Percentiles rank a stretch among this genome's conserved stretches.
Evolutionary conservation across 1,140 invertebrate genomes (phyloP).

Genomic region (Drosophila hydei): DNA sequence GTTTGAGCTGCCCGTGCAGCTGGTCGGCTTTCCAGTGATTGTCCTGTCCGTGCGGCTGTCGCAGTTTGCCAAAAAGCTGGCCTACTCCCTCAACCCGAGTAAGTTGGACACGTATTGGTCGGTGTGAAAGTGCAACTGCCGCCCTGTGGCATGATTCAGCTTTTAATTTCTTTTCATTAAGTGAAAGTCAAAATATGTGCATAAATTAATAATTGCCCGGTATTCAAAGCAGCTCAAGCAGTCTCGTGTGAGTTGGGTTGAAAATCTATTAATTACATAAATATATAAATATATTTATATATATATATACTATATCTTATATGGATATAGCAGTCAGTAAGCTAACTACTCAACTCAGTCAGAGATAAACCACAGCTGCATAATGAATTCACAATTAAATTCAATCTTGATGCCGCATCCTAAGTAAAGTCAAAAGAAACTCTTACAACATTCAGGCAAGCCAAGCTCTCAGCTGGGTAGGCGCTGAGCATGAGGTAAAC

Average conservation of each 20-base stretch:
- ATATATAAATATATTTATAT: not conserved
- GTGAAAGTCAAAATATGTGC: slow-evolving; percentile 67
- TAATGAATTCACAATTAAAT: too few species aligned
- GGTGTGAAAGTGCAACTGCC: slow-evolving; percentile 26
- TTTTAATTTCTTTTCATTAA: slow-evolving; percentile 43
- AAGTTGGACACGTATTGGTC: slow-evolving; percentile 84
- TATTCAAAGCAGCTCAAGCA: slow-evolving; percentile 18
- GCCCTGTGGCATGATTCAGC: slow-evolving; percentile 11
- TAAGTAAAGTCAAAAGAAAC: not conserved
- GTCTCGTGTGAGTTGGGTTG: not conserved
- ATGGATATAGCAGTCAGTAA: too few species aligned
- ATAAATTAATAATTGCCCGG: slow-evolving; percentile 67
- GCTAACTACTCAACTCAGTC: too few species aligned
- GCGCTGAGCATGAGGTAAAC: not conserved
- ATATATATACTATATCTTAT: too few species aligned
- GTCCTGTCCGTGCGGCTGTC: slow-evolving; percentile 91
- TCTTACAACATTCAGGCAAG: slow-evolving; percentile 15
- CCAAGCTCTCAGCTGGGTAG: not conserved
- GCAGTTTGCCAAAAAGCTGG: slow-evolving; percentile 92
- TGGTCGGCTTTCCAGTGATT: slow-evolving; percentile 93
- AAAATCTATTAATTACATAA: not conserved
- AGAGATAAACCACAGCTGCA: too few species aligned
- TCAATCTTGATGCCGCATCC: too few species aligned
- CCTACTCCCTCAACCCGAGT: slow-evolving; percentile 92
- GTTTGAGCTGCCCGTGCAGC: slow-evolving; percentile 91